Conservation (phyloP, 2,888 invertebrate genomes). For the Harpalus rubripes region DNA sequence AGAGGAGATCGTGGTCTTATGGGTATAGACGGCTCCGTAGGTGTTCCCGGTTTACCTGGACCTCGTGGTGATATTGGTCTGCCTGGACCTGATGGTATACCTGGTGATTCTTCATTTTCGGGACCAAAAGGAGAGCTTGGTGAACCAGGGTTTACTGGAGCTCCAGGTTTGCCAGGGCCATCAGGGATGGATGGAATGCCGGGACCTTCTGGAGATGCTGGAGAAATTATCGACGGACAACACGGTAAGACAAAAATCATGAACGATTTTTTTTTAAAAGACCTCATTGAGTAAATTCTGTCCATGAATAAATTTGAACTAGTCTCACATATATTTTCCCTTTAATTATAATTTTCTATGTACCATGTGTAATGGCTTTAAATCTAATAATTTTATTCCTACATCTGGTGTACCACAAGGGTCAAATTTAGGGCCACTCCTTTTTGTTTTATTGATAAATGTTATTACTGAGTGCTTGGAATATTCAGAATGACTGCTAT, state of each 20-base stretch:
- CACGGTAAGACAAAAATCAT: slow-evolving; percentile 78
- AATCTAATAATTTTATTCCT: too few relatives aligned
- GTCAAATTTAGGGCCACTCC: too few relatives aligned
- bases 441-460: too few relatives aligned
- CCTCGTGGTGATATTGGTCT: slow-evolving; percentile 76
- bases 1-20: slow-evolving; percentile 77
- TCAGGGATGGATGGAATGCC: slow-evolving; percentile 81
- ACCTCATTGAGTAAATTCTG: too few relatives aligned
- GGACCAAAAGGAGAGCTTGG: slow-evolving; percentile 83
- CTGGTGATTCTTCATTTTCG: slow-evolving; percentile 82
- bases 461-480: too few relatives aligned
- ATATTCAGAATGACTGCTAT: too few relatives aligned
- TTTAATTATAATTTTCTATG: too few relatives aligned
- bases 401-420: too few relatives aligned
- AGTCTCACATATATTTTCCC: too few relatives aligned
- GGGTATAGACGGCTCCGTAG: slow-evolving; percentile 79
- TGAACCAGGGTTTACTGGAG: slow-evolving; percentile 76
- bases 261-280: not conserved
- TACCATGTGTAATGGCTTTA: too few relatives aligned
- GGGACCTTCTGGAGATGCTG: slow-evolving; percentile 78
- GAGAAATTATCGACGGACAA: slow-evolving; percentile 76
- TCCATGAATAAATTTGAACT: too few relatives aligned
- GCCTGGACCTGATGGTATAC: slow-evolving; percentile 74
- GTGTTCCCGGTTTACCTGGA: slow-evolving; percentile 76
- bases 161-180: slow-evolving; percentile 79